phyloP scores from a whole-genome alignment of 2,888 invertebrate species.

The Pollenia angustigena region DNA sequence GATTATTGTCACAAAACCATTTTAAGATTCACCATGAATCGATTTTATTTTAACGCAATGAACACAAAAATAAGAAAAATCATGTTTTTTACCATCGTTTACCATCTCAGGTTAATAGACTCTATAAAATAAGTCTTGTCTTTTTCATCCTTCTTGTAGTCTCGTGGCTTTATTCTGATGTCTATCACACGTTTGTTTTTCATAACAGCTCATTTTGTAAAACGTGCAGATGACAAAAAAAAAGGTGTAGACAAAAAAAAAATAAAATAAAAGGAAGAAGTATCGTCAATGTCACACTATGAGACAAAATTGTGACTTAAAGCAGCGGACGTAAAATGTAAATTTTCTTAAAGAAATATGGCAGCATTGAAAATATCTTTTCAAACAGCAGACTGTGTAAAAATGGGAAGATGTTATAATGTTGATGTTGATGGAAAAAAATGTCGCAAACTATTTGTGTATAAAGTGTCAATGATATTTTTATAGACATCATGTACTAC shows the following conservation, averaged over 20 bases:
- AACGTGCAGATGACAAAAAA: not conserved
- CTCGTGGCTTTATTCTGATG: too few relatives aligned
- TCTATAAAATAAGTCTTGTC: too few relatives aligned
- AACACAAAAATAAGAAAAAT: too few relatives aligned
- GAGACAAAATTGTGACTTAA: not conserved
- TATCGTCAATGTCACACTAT: not conserved
- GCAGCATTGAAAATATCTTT: not conserved
- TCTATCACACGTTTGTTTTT: not conserved
- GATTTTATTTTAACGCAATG: too few relatives aligned
- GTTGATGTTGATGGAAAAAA: not conserved
- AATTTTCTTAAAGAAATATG: not conserved
- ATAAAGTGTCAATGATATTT: conserved; percentile 21
- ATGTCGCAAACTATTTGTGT: conserved; percentile 8
- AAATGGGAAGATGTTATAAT: not conserved
- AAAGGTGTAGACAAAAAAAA: too few relatives aligned
- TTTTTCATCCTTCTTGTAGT: too few relatives aligned
- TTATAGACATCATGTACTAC: conserved; percentile 3
- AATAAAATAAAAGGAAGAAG: not conserved
- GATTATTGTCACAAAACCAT: too few relatives aligned
- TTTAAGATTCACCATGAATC: too few relatives aligned
- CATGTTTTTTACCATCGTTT: too few relatives aligned
- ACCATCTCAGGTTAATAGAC: too few relatives aligned
- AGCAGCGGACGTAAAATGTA: not conserved
- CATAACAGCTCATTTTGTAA: not conserved
- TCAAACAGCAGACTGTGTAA: not conserved